Evolutionary conservation across 2,888 invertebrate genomes (phyloP).

Genomic region (Agrotis exclamationis): DNA sequence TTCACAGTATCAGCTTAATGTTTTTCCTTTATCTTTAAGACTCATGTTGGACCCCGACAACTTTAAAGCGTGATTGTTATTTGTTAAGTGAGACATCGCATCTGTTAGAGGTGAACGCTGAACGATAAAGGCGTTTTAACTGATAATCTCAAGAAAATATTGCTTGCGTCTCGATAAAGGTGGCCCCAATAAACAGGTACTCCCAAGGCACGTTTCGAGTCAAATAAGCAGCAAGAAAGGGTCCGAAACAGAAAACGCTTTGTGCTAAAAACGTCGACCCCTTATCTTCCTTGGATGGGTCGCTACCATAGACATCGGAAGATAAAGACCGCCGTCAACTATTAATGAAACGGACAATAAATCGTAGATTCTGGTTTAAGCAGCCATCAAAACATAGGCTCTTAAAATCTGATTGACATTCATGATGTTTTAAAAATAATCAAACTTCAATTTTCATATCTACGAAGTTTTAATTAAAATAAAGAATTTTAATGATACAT

Average conservation of each 20-base stretch:
- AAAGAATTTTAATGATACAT: slow-evolving; percentile 51
- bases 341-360: slow-evolving; percentile 56
- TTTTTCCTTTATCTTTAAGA: slow-evolving; percentile 68
- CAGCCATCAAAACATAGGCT: slow-evolving; percentile 19
- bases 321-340: slow-evolving; percentile 63
- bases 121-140: slow-evolving; percentile 83
- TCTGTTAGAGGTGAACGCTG: slow-evolving; percentile 79
- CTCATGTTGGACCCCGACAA: slow-evolving; percentile 67
- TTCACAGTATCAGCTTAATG: slow-evolving; percentile 61
- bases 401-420: slow-evolving; percentile 57
- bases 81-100: slow-evolving; percentile 86
- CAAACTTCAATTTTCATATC: slow-evolving; percentile 46
- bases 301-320: slow-evolving; percentile 83
- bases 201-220: slow-evolving; percentile 85
- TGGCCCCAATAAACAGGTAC: slow-evolving; percentile 85
- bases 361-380: slow-evolving; percentile 28
- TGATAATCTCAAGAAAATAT: slow-evolving; percentile 88
- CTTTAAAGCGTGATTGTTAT: slow-evolving; percentile 83
- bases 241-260: slow-evolving; percentile 89
- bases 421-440: slow-evolving; percentile 42
- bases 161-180: slow-evolving; percentile 83
- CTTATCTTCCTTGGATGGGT: slow-evolving; percentile 88
- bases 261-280: slow-evolving; percentile 91
- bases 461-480: slow-evolving; percentile 54
- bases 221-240: slow-evolving; percentile 88